Evolutionary conservation across 2,797 vertebrate genomes (phyloP), one percentile per base, ranked within the genome.

Genomic region (Myotis daubentonii): DNA sequence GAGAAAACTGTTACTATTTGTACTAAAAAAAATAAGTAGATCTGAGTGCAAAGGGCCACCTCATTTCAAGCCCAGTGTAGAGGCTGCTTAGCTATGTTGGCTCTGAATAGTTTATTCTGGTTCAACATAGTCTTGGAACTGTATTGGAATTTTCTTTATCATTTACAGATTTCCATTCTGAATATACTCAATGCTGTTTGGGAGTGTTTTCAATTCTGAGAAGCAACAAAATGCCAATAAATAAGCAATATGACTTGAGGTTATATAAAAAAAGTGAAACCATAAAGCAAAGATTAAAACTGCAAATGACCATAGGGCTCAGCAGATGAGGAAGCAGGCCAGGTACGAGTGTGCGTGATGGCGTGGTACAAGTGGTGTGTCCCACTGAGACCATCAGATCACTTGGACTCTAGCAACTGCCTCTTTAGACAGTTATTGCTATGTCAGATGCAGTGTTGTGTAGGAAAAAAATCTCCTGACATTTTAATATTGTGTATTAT

Each of bases 171-270:
- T 84, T 94, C n/a, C 80, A 33, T 94, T 62, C 19, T 81, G 22
- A 75, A 62, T 79, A 55, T 13, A 8, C 30, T 57, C 28, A 72
- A 0, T 68, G 41, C 33, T 95, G 7, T 23, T 62, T 51, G 55
- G 30, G 44, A 82, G 16, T 60, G n/a, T 84, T 85, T 95, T 93
- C 82, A 71, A 53, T 92, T 92, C 28, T 87, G 71, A 87, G 72
- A 80, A 79, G 4, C 15, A 82, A 71, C 36, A 8, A 93, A 86
- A 9, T 84, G 53, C 17, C 72, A 71, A 89, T 22, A 92, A 95
- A 33, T 51, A 30, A 41, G 9, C 62, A 41, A 38, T 44, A 28
- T 74, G 36, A 38, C 33, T 92, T 90, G 41, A 66, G 3, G 44
- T 55, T 76, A 25, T 72, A 49, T 83, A 81, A 84, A 78, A 28